These are phyloP conservation scores for Xyrauchen texanus DNA, from an alignment of 2,113 vertebrate species.

Conservation along the genomic window DNA sequence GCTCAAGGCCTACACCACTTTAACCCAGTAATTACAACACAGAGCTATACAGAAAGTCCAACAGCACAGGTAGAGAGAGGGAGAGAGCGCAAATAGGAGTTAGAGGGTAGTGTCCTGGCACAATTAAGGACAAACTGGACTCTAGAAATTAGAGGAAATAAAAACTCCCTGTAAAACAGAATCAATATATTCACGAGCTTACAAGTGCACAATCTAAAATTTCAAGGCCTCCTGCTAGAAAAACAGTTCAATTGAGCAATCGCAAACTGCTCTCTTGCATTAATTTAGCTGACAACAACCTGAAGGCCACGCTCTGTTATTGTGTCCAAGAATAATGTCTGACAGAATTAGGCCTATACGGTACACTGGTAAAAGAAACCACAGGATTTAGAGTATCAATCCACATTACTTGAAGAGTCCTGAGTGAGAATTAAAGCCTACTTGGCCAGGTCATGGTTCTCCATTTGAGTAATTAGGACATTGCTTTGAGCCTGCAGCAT, in stretches of 20 bases:
- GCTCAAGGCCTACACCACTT: conserved; percentile 22
- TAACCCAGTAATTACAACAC: conserved; percentile 49
- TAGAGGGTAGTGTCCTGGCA: conserved; percentile 1
- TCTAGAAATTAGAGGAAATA: background rate
- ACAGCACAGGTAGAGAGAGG: conserved; percentile 14
- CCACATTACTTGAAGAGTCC: conserved; percentile 32
- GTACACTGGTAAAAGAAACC: background rate
- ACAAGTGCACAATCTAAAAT: conserved; percentile 15
- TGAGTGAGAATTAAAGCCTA: background rate
- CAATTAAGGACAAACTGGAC: too few relatives aligned
- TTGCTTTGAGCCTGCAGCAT: conserved; percentile 45
- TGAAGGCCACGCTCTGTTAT: conserved; percentile 34
- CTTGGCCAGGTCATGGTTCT: conserved; percentile 34
- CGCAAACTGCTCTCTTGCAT: background rate
- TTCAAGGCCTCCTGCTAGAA: background rate
- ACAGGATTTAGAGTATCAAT: conserved; percentile 38
- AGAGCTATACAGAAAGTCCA: too few relatives aligned
- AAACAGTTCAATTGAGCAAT: background rate
- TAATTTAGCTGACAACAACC: background rate
- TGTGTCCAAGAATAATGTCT: background rate
- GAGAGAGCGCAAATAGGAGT: conserved; percentile 58
- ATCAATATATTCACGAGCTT: background rate
- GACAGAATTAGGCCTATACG: too few relatives aligned
- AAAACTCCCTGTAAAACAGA: background rate
- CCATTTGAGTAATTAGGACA: conserved; percentile 51